Evolutionary conservation across 1,140 invertebrate species (phyloP).

Genomic region (Berghia stephanieae): DNA sequence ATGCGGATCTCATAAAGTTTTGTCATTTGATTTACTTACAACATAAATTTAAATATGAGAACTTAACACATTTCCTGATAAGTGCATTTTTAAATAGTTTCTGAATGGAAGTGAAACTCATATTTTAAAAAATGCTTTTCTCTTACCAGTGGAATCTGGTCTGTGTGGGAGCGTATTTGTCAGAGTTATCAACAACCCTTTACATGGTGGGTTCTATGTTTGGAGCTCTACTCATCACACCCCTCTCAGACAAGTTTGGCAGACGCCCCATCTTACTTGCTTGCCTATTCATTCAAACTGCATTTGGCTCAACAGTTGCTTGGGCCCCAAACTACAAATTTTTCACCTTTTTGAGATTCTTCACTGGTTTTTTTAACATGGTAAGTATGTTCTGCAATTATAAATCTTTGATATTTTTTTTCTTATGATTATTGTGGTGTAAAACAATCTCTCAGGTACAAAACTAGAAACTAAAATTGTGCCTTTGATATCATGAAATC

Average conservation of each 20-base stretch:
- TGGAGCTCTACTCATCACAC: conserved; percentile 82
- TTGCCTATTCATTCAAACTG: conserved; percentile 62
- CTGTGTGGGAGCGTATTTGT: conserved; percentile 54
- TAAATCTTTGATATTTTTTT: not conserved
- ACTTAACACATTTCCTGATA: not conserved
- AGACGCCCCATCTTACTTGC: conserved; percentile 53
- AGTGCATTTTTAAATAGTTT: not conserved
- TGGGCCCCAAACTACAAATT: conserved; percentile 51
- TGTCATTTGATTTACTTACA: too few relatives aligned
- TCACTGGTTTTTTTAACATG: conserved; percentile 62
- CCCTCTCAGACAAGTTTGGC: conserved; percentile 80
- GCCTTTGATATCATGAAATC: too few relatives aligned
- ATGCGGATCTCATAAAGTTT: too few relatives aligned
- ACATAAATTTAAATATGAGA: too few relatives aligned
- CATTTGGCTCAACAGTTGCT: conserved; percentile 48
- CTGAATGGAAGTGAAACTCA: not conserved
- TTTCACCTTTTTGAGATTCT: conserved; percentile 59
- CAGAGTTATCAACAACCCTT: conserved; percentile 69
- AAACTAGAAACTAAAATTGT: not conserved
- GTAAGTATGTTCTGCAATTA: conserved; percentile 38
- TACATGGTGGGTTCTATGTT: conserved; percentile 86
- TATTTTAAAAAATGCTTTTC: conserved; percentile 11
- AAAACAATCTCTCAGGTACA: not conserved
- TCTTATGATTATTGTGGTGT: not conserved
- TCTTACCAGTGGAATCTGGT: conserved; percentile 62